These are phyloP conservation scores for Zaprionus ghesquierei DNA, from an alignment of 1,140 invertebrate species.

Conservation along the genomic window DNA sequence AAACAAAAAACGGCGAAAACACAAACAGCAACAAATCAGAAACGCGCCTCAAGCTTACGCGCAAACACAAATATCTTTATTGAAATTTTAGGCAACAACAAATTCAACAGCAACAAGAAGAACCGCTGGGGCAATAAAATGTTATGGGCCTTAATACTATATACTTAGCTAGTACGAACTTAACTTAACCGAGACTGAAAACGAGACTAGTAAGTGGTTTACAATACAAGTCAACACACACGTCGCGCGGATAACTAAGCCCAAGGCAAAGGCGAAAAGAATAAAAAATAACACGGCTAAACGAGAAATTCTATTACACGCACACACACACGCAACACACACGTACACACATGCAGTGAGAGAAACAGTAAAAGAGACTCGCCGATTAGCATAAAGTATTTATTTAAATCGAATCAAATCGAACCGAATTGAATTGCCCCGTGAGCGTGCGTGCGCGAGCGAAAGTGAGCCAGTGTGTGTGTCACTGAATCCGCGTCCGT, in stretches of 20 bases:
- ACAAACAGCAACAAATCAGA: not conserved
- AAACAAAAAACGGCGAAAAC: constrained; percentile 23
- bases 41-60: constrained; percentile 15
- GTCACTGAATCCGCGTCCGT: not conserved
- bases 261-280: constrained; percentile 16
- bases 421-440: constrained; percentile 43
- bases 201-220: not conserved
- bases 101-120: not conserved
- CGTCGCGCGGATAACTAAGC: constrained; percentile 46
- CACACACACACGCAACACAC: constrained; percentile 18
- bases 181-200: not conserved
- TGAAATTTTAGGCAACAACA: constrained; percentile 30
- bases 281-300: not conserved
- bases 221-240: constrained; percentile 31
- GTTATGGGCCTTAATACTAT: constrained; percentile 41
- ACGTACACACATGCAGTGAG: constrained; percentile 7
- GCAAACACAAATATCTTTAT: constrained; percentile 67
- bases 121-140: constrained; percentile 45
- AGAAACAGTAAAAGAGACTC: not conserved
- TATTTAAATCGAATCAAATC: constrained; percentile 56
- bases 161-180: constrained; percentile 30
- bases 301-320: constrained; percentile 17
- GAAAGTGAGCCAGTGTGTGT: constrained; percentile 18
- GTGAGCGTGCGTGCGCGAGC: constrained; percentile 20
- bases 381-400: constrained; percentile 17